Evolutionary conservation across 2,888 invertebrate species (phyloP), one percentile per base, ranked within the genome.

Genomic region (Tinea trinotella): DNA sequence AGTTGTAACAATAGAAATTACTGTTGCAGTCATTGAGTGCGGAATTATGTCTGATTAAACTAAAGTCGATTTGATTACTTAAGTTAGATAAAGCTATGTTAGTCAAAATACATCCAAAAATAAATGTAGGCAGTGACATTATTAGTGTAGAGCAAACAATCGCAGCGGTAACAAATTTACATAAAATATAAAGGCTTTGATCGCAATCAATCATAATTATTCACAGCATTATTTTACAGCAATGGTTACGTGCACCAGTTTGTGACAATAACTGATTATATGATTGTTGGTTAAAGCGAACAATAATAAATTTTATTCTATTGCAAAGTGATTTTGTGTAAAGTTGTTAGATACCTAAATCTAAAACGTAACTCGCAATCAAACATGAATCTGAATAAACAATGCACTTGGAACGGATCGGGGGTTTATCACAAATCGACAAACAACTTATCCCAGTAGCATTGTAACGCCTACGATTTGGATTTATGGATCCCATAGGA

Each of bases 381-480:
- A 46, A 46, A 46, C 46, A 46, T 9, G 19, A 4, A 46, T 46
- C 19, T 19, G 46, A 17, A 19, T 19, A 46, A 46, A 46, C 46
- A 46, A 46, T 19, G 19, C 46, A 46, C 15, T 46, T 46, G 12
- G 9, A 15, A n/a, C 2, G 46, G 18, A 46, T 19, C 46, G 13
- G 2, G 40, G 30, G n/a, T 24, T 49, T 50, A 50, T 50, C 50
- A 50, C n/a, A 5, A 13, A 50, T 22, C 22, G 24, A 50, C 24
- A 22, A 12, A 12, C 22, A 50, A 20, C 20, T 50, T 50, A 50
- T 50, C 24, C 50, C 50, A 50, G 50, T 50, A 50, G 50, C 50
- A 3, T 24, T 50, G 50, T 50, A 50, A 22, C 50, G 50, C 50
- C 50, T 50, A 50, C 50, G 50, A 24, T 24, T 24, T 46, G 15